Percentiles rank a stretch among this genome's conserved stretches.
These are phyloP conservation scores for Melipona beecheii DNA, from an alignment of 2,888 invertebrate genomes.

Conservation along the genomic window DNA sequence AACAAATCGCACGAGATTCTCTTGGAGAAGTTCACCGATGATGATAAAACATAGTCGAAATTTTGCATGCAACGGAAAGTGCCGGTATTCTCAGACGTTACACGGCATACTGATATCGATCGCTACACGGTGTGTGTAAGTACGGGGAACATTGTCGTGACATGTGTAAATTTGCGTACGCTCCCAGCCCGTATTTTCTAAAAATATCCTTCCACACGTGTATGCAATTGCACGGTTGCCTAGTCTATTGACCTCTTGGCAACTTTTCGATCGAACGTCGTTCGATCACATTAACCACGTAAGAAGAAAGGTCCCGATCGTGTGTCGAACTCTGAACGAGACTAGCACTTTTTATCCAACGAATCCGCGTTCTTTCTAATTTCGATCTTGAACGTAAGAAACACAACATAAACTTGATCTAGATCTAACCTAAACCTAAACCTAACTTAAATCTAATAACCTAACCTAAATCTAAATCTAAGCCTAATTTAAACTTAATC, in stretches of 20 bases:
- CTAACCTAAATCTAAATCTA: too few species aligned
- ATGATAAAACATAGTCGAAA: not conserved
- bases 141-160: slow-evolving; percentile 4
- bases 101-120: slow-evolving; percentile 32
- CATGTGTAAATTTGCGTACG: slow-evolving; percentile 34
- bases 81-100: slow-evolving; percentile 16
- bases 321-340: not conserved
- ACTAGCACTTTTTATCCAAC: not conserved
- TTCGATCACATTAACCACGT: too few species aligned
- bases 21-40: slow-evolving; percentile 13
- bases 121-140: slow-evolving; percentile 1
- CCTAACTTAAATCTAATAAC: too few species aligned
- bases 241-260: too few species aligned
- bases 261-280: too few species aligned
- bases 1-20: slow-evolving; percentile 44
- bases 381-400: not conserved
- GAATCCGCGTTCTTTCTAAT: not conserved
- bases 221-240: not conserved
- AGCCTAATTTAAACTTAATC: too few species aligned
- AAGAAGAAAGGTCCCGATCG: not conserved
- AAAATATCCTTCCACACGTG: not conserved
- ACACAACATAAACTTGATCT: too few species aligned
- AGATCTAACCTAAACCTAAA: too few species aligned
- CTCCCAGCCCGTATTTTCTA: slow-evolving; percentile 6
- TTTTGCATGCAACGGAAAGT: slow-evolving; percentile 33